A percentile compares a stretch with the other conserved stretches of the same genome.
These are phyloP conservation scores for Maniola hyperantus DNA, from an alignment of 2,888 invertebrate genomes.

Conservation along the genomic window DNA sequence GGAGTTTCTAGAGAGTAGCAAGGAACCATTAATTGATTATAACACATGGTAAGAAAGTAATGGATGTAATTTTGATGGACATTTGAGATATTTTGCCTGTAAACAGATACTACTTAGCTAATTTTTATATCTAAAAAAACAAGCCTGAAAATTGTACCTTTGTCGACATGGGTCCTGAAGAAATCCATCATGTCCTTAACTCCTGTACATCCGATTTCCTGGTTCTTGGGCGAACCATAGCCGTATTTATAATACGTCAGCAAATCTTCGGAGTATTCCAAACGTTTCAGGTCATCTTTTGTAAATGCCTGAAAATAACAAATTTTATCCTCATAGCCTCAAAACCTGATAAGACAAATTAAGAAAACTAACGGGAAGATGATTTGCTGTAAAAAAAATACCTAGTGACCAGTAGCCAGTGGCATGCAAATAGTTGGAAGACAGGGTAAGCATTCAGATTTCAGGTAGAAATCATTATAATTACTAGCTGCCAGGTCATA, in stretches of 20 bases:
- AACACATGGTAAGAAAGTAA: background rate
- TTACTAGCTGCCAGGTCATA: too few relatives aligned
- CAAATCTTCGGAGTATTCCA: slow-evolving; percentile 91
- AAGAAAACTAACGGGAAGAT: background rate
- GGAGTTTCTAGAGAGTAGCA: slow-evolving; percentile 50
- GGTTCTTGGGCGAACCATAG: slow-evolving; percentile 86
- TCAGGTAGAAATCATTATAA: too few relatives aligned
- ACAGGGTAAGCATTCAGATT: too few relatives aligned
- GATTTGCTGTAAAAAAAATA: too few relatives aligned
- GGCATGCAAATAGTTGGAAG: too few relatives aligned
- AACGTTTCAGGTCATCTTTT: slow-evolving; percentile 85
- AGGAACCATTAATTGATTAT: background rate
- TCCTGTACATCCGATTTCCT: slow-evolving; percentile 87
- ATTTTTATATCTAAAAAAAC: too few relatives aligned
- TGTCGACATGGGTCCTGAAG: slow-evolving; percentile 83
- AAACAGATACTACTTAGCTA: too few relatives aligned
- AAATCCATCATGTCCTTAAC: slow-evolving; percentile 88
- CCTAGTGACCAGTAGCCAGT: too few relatives aligned
- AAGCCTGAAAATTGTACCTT: too few relatives aligned
- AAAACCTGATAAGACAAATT: too few relatives aligned
- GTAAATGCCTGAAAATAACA: slow-evolving; percentile 83
- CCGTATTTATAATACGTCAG: slow-evolving; percentile 89
- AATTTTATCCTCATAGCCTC: background rate
- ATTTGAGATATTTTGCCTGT: too few relatives aligned
- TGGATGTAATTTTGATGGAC: too few relatives aligned